These are phyloP conservation scores for Ceratotherium simum DNA, from an alignment of 2,113 vertebrate genomes.

Conservation along the genomic window DNA sequence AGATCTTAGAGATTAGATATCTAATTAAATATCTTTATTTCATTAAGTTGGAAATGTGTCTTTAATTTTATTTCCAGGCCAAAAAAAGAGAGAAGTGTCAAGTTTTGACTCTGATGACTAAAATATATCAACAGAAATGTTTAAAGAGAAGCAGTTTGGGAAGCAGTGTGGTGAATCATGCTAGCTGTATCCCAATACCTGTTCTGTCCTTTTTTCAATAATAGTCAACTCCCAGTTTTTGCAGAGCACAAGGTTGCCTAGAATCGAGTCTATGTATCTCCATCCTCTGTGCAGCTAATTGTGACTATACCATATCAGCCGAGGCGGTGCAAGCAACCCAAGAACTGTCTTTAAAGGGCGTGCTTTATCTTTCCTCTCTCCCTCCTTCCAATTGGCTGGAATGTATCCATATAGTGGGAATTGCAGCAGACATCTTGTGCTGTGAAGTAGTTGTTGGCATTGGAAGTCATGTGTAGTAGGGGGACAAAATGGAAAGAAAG, in stretches of 20 bases:
- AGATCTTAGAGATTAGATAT: neutral
- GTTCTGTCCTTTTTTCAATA: neutral
- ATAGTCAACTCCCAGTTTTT: neutral
- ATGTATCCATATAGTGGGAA: neutral
- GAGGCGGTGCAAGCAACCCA: neutral
- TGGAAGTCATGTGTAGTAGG: neutral
- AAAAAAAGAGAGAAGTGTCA: neutral
- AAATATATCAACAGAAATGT: neutral
- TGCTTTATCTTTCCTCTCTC: neutral
- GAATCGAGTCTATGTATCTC: neutral
- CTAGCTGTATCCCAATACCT: neutral
- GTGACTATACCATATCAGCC: neutral
- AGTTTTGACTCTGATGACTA: constrained; percentile 22
- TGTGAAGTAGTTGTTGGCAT: neutral
- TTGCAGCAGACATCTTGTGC: neutral
- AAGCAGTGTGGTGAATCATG: neutral
- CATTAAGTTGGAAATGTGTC: neutral
- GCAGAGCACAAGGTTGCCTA: neutral
- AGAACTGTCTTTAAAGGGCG: neutral
- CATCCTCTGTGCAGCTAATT: neutral
- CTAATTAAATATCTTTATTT: neutral
- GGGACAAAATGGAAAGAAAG: neutral
- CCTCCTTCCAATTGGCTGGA: neutral
- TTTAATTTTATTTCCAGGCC: neutral
- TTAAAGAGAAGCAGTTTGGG: neutral